These are phyloP conservation scores for Orestias chungarensis DNA, from an alignment of 2,797 vertebrate genomes.

Conservation along the genomic window DNA sequence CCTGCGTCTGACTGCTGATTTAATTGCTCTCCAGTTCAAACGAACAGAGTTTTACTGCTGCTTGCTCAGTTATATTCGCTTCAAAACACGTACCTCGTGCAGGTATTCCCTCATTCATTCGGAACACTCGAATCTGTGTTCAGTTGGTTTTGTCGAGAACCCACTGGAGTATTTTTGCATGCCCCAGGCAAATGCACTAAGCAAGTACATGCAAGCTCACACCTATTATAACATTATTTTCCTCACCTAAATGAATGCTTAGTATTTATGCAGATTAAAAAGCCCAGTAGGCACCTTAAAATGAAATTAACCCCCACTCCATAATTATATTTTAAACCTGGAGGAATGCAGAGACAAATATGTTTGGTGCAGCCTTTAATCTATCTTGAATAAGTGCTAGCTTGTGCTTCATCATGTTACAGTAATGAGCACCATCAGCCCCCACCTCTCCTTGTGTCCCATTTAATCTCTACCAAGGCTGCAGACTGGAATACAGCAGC, in stretches of 20 bases:
- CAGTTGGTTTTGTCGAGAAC: slow-evolving; percentile 12
- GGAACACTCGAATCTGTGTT: slow-evolving; percentile 2
- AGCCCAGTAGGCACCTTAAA: slow-evolving; percentile 37
- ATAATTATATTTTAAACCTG: slow-evolving; percentile 21
- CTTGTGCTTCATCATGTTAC: slow-evolving; percentile 45
- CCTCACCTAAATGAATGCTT: slow-evolving; percentile 37
- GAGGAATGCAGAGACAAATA: neutral
- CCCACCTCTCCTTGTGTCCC: slow-evolving; percentile 46
- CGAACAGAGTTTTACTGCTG: neutral
- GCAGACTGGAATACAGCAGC: slow-evolving; percentile 51
- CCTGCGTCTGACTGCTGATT: slow-evolving; percentile 4
- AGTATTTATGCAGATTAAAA: slow-evolving; percentile 40
- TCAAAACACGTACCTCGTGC: neutral
- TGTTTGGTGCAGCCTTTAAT: slow-evolving; percentile 24
- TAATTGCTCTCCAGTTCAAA: slow-evolving; percentile 3
- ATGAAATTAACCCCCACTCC: slow-evolving; percentile 32
- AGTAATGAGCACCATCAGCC: slow-evolving; percentile 44
- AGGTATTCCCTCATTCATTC: neutral
- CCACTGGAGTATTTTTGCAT: slow-evolving; percentile 22
- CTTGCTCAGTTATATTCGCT: neutral
- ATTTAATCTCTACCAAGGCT: slow-evolving; percentile 52
- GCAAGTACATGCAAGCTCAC: slow-evolving; percentile 65
- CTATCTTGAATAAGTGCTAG: slow-evolving; percentile 20
- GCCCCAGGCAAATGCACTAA: slow-evolving; percentile 48
- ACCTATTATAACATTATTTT: slow-evolving; percentile 58